Evolutionary conservation across 1,140 invertebrate species (phyloP).

Genomic region (Myzus persicae): DNA sequence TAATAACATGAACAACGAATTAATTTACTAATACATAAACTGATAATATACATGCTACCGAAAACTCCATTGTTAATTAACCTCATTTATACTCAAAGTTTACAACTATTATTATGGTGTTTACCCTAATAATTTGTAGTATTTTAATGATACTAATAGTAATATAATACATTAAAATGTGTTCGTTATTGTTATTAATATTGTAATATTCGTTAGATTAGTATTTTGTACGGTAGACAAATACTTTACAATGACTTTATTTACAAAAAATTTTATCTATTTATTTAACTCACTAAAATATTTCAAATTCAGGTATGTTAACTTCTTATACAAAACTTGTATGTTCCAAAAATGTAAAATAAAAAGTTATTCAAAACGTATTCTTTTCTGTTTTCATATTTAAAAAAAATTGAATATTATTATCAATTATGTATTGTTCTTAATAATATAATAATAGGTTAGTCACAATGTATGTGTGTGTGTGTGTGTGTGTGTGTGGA

Average conservation of each 20-base stretch:
- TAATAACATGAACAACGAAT: not conserved
- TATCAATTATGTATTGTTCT: too few relatives aligned
- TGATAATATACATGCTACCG: not conserved
- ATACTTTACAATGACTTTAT: not conserved
- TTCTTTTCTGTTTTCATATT: too few relatives aligned
- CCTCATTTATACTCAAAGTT: conserved; percentile 1
- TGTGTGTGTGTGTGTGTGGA: too few relatives aligned
- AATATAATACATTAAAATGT: not conserved
- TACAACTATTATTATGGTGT: not conserved
- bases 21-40: not conserved
- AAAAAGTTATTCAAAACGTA: too few relatives aligned
- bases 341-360: too few relatives aligned
- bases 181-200: not conserved
- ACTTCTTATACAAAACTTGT: too few relatives aligned
- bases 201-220: not conserved
- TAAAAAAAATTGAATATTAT: too few relatives aligned
- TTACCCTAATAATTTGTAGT: conserved; percentile 8
- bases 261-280: not conserved
- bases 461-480: too few relatives aligned
- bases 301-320: too few relatives aligned
- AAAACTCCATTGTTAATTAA: not conserved
- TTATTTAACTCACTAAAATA: not conserved
- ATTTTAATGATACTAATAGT: not conserved
- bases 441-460: too few relatives aligned
- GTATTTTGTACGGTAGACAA: not conserved